A percentile compares a stretch with the other conserved stretches of the same genome.
phyloP scores from a whole-genome alignment of 2,113 vertebrate species.

The Alouatta palliata region DNA sequence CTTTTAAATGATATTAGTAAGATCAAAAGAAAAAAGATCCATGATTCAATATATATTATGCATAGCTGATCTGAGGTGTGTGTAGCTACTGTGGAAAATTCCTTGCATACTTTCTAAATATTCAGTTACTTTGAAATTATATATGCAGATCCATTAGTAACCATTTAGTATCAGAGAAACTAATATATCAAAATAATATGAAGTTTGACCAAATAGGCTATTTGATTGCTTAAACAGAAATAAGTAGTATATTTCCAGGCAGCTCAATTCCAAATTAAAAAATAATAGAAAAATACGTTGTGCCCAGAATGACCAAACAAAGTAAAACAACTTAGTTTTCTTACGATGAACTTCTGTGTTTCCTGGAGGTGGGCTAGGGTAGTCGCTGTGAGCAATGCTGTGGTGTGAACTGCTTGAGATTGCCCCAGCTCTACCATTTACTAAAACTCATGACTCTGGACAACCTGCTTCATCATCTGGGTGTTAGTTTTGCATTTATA shows the following conservation, averaged over 20 bases:
- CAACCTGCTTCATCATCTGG: not conserved
- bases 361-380: fast-evolving
- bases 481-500: not conserved
- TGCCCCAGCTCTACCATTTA: not conserved
- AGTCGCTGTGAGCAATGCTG: not conserved
- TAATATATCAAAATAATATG: not conserved
- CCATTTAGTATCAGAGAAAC: not conserved
- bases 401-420: not conserved
- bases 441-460: not conserved
- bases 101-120: not conserved
- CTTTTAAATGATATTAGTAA: not conserved
- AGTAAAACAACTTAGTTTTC: not conserved
- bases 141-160: not conserved
- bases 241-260: not conserved
- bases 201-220: not conserved
- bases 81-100: not conserved
- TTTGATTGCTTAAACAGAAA: not conserved
- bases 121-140: not conserved
- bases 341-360: not conserved
- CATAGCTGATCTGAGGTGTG: not conserved
- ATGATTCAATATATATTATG: not conserved
- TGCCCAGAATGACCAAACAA: too few relatives aligned
- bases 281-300: not conserved
- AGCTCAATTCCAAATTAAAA: not conserved
- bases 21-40: not conserved